phyloP scores from a whole-genome alignment of 2,888 invertebrate genomes.

The Aphodius granarius region DNA sequence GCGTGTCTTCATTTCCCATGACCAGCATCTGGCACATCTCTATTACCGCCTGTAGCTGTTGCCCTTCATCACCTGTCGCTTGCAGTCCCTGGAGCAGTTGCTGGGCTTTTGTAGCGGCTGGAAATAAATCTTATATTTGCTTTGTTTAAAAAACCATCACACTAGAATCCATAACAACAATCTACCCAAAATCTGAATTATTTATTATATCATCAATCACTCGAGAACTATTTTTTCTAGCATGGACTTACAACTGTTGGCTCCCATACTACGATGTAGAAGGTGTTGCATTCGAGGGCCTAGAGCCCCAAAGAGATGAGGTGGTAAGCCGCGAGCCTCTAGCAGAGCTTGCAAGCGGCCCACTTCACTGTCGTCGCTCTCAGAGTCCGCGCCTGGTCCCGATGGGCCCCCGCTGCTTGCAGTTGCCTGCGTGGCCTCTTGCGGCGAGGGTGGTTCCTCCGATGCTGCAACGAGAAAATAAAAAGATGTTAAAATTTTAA shows the following conservation, averaged over 20 bases:
- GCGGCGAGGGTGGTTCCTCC: constrained; percentile 52
- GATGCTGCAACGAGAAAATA: constrained; percentile 40
- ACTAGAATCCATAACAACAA: background rate
- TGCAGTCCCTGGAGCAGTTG: constrained; percentile 90
- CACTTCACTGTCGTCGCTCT: constrained; percentile 93
- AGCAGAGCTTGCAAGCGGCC: constrained; percentile 92
- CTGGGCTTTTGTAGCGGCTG: constrained; percentile 85
- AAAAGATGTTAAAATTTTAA: background rate
- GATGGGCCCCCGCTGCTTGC: constrained; percentile 46
- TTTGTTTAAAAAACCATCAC: background rate
- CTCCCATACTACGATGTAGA: constrained; percentile 91
- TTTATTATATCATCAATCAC: constrained; percentile 10
- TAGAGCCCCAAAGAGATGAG: constrained; percentile 92
- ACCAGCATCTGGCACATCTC: constrained; percentile 99
- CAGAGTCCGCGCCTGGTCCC: constrained; percentile 62
- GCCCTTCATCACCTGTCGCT: constrained; percentile 92
- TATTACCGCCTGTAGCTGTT: constrained; percentile 94
- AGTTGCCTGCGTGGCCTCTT: constrained; percentile 51
- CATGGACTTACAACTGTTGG: constrained; percentile 66
- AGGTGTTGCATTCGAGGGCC: constrained; percentile 97
- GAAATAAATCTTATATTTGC: constrained; percentile 22
- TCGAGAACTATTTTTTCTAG: too few relatives aligned
- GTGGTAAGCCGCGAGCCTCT: constrained; percentile 94
- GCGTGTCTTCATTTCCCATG: constrained; percentile 98
- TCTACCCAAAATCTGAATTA: background rate